Base-by-base conservation (phyloP, 2,797 vertebrate species). In the Lerista edwardsae region DNA sequence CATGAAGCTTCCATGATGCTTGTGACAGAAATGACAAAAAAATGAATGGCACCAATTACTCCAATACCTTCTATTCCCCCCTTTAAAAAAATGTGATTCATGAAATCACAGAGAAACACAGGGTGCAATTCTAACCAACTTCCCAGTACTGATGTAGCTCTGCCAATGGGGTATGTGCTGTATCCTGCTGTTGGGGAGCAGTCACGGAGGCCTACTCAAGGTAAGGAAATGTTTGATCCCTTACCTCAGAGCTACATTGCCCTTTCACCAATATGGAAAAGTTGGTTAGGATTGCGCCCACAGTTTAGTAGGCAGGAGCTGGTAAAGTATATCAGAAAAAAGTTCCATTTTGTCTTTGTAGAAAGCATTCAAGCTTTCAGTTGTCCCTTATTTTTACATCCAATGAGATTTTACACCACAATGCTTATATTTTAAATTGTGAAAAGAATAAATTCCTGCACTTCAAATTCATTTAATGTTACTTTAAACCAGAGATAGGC, bases 301-400 rank as follows among this genome's bases (percentile, higher is more conserved):
- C n/a, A n/a, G n/a, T n/a, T n/a, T n/a, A n/a, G n/a, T n/a, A n/a
- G n/a, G n/a, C n/a, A n/a, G n/a, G 57, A 86, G 65, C 0, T 5
- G 87, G 51, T 62, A 80, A 87, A 76, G 65, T 84, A 76, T 59
- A 81, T 29, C 83, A 15, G 75, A 69, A 79, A 80, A 51, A 51
- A 51, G 14, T 14, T 51, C 75, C 7, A 85, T 0, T 0, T 57
- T 0, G 0, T 84, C 7, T 87, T 79, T 57, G 23, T 83, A 17
- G 64, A 61, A 14, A 6, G 82, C 27, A 2, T 84, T 71, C 82
- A 89, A 67, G 44, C 83, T 78, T 85, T 73, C 90, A 84, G 83
- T 39, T 82, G 10, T 2, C 68, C 36, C 25, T 25, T 29, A 41
- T 91, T 88, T 86, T 88, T 55, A 31, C 10, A 77, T 23, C 44